Evolutionary conservation across 1,140 invertebrate species (phyloP).

Genomic region (Onthophagus taurus): DNA sequence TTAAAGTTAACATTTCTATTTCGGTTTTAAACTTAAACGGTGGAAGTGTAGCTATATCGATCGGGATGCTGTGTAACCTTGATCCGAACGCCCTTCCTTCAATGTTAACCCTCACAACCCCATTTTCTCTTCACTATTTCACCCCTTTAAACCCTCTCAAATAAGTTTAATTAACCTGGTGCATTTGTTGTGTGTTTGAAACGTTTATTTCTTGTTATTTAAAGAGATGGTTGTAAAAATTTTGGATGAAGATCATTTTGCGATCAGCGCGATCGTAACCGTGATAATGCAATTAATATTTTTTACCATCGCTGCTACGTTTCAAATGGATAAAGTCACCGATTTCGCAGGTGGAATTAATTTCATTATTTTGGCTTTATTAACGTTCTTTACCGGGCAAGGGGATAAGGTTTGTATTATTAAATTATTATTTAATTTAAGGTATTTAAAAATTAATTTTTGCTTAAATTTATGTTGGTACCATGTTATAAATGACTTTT

Average conservation of each 20-base stretch:
- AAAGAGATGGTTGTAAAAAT: constrained; percentile 53
- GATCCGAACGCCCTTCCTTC: not conserved
- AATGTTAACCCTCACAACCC: not conserved
- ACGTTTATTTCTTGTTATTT: not conserved
- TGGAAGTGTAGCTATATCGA: too few species aligned
- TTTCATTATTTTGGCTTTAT: constrained; percentile 77
- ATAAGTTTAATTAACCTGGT: not conserved
- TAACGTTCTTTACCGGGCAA: constrained; percentile 80
- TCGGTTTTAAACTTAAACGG: too few species aligned
- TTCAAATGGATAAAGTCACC: constrained; percentile 82
- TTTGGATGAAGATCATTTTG: constrained; percentile 77
- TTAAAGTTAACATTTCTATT: too few species aligned
- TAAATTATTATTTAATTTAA: not conserved
- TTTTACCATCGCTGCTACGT: constrained; percentile 73
- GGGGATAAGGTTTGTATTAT: constrained; percentile 50
- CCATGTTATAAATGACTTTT: too few species aligned
- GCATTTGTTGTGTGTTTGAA: not conserved
- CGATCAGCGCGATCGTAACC: constrained; percentile 80
- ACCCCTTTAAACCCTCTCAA: not conserved
- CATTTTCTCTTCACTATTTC: not conserved
- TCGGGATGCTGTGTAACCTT: constrained; percentile 14
- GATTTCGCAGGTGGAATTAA: constrained; percentile 88
- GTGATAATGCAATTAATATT: constrained; percentile 80
- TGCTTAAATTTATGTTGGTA: too few species aligned
- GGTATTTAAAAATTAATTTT: too few species aligned